Conservation (phyloP, 1,140 invertebrate genomes). For the Gerris buenoi region DNA sequence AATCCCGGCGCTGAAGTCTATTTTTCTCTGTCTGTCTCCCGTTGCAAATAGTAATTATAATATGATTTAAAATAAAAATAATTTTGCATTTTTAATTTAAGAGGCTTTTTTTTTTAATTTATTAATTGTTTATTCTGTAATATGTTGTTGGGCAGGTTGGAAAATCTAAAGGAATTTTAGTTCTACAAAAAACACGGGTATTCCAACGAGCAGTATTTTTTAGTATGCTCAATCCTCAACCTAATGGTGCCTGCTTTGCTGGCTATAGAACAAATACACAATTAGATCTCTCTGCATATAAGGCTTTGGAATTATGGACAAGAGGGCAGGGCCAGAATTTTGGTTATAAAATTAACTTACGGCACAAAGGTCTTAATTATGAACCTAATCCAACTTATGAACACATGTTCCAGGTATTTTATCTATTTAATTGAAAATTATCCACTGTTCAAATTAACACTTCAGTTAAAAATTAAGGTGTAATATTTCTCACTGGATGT, state of each 20-base stretch:
- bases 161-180: slow-evolving; percentile 45
- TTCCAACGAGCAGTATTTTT: slow-evolving; percentile 50
- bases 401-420: slow-evolving; percentile 45
- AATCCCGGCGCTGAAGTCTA: too few relatives aligned
- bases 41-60: too few relatives aligned
- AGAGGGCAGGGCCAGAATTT: slow-evolving; percentile 39
- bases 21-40: too few relatives aligned
- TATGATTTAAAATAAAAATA: too few relatives aligned
- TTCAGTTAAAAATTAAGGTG: too few relatives aligned
- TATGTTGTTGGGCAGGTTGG: slow-evolving; percentile 26
- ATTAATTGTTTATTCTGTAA: too few relatives aligned
- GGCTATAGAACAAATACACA: slow-evolving; percentile 35
- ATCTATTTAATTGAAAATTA: too few relatives aligned
- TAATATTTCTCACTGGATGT: too few relatives aligned
- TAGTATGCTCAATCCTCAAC: slow-evolving; percentile 47
- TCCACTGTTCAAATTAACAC: too few relatives aligned
- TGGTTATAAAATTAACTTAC: slow-evolving; percentile 43
- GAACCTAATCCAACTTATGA: slow-evolving; percentile 44
- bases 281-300: slow-evolving; percentile 34
- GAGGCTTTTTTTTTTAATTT: too few relatives aligned
- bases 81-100: too few relatives aligned
- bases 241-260: slow-evolving; percentile 52
- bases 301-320: slow-evolving; percentile 37
- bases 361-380: slow-evolving; percentile 38
- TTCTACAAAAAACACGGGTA: slow-evolving; percentile 38